phyloP scores from a whole-genome alignment of 2,113 vertebrate genomes.

The Platichthys flesus region DNA sequence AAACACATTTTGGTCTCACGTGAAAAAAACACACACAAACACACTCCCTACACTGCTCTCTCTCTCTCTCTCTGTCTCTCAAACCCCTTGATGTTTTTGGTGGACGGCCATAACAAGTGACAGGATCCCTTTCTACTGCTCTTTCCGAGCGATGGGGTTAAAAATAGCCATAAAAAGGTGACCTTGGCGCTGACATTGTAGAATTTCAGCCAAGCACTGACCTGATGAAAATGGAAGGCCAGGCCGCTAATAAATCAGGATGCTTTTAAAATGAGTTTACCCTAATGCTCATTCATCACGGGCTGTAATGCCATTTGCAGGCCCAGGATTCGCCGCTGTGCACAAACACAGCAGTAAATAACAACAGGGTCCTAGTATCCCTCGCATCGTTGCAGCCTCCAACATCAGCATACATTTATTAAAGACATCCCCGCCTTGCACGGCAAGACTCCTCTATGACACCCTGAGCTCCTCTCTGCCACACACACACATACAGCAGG shows the following conservation, averaged over 20 bases:
- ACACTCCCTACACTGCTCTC: constrained; percentile 10
- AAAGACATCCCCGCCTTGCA: constrained; percentile 89
- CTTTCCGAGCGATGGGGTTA: constrained; percentile 63
- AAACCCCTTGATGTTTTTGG: constrained; percentile 49
- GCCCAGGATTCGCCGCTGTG: constrained; percentile 90
- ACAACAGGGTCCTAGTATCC: constrained; percentile 90
- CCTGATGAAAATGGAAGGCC: constrained; percentile 99
- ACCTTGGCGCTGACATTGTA: constrained; percentile 99
- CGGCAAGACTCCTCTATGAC: constrained; percentile 74
- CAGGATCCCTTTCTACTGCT: constrained; percentile 49
- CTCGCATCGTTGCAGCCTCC: constrained; percentile 88
- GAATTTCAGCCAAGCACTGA: constrained; percentile 97
- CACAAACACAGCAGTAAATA: constrained; percentile 99
- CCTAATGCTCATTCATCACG: constrained; percentile 99
- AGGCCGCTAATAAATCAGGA: constrained; percentile 97
- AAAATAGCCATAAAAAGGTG: constrained; percentile 96
- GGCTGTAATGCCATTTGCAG: constrained; percentile 98
- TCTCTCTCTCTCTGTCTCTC: constrained; percentile 17
- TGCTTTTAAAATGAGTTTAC: constrained; percentile 99
- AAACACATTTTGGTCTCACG: constrained; percentile 91
- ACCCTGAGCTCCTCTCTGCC: constrained; percentile 77
- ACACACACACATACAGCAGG: constrained; percentile 25
- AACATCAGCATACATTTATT: constrained; percentile 95
- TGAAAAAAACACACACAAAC: constrained; percentile 15
- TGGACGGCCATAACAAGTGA: constrained; percentile 59